These are phyloP conservation scores for Lepisosteus oculatus DNA, from an alignment of 2,113 vertebrate genomes.

Conservation along the genomic window DNA sequence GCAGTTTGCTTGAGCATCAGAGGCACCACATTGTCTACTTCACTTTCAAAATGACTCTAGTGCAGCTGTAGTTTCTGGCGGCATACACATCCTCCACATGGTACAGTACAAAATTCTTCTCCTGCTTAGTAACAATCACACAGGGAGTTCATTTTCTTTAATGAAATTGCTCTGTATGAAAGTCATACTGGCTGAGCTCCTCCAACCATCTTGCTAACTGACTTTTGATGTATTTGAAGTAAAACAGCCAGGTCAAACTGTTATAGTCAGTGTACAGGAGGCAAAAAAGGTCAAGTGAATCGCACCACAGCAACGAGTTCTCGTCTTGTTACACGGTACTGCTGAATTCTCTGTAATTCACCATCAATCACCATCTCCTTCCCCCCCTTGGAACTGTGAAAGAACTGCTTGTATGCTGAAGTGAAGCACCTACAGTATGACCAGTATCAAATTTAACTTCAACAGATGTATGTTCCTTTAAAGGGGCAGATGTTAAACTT, in stretches of 20 bases:
- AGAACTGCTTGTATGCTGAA: no score
- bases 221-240: constrained; percentile 16
- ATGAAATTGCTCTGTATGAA: constrained; percentile 1
- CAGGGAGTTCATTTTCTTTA: background rate
- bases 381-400: constrained; percentile 14
- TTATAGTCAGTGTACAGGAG: constrained; percentile 1
- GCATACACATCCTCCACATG: constrained; percentile 13
- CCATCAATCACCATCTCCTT: constrained; percentile 19
- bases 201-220: constrained; percentile 18
- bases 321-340: constrained; percentile 21
- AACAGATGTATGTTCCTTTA: no score
- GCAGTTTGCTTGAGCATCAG: background rate
- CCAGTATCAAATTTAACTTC: no score
- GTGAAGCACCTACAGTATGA: no score
- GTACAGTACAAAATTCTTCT: background rate
- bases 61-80: constrained; percentile 17
- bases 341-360: background rate
- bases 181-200: constrained; percentile 20
- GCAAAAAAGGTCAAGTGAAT: constrained; percentile 6
- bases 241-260: constrained; percentile 15
- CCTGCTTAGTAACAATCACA: constrained; percentile 25
- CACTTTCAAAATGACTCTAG: constrained; percentile 10
- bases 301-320: constrained; percentile 4
- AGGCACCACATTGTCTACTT: constrained; percentile 8
- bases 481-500: no score